These are phyloP conservation scores for Pipistrellus nathusii DNA, from an alignment of 2,797 vertebrate genomes.

Conservation along the genomic window DNA sequence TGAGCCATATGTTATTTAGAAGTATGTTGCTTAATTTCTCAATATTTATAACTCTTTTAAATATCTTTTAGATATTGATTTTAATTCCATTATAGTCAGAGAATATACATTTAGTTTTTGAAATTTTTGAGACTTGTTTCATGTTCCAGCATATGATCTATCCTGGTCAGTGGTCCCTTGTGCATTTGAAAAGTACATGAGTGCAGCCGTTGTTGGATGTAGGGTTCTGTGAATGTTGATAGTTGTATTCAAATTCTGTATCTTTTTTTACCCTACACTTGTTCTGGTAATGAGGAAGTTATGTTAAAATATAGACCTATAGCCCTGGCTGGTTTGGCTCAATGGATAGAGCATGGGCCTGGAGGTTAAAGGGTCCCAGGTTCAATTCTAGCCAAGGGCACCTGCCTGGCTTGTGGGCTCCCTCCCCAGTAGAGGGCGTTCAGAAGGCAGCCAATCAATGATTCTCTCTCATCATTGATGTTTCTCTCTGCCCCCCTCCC, in stretches of 20 bases:
- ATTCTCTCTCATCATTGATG: too few species aligned
- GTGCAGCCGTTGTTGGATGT: not conserved
- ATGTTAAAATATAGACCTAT: not conserved
- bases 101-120: not conserved
- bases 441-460: too few species aligned
- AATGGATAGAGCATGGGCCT: too few species aligned
- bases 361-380: too few species aligned
- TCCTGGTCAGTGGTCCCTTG: not conserved
- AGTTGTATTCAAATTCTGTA: not conserved
- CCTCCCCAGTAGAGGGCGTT: too few species aligned
- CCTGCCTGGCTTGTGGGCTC: too few species aligned
- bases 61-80: not conserved
- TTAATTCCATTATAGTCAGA: conserved; percentile 10
- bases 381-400: too few species aligned
- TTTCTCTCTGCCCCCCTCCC: too few species aligned
- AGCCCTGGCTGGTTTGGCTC: too few species aligned
- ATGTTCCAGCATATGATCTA: not conserved
- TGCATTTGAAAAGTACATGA: not conserved
- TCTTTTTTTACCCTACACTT: not conserved
- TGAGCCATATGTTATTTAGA: not conserved
- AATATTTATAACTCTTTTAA: not conserved
- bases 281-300: not conserved
- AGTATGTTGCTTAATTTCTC: not conserved
- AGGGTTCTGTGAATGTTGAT: not conserved
- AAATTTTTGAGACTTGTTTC: conserved; percentile 9